Conservation (phyloP, 2,113 vertebrate species). For the Heterocephalus glaber region DNA sequence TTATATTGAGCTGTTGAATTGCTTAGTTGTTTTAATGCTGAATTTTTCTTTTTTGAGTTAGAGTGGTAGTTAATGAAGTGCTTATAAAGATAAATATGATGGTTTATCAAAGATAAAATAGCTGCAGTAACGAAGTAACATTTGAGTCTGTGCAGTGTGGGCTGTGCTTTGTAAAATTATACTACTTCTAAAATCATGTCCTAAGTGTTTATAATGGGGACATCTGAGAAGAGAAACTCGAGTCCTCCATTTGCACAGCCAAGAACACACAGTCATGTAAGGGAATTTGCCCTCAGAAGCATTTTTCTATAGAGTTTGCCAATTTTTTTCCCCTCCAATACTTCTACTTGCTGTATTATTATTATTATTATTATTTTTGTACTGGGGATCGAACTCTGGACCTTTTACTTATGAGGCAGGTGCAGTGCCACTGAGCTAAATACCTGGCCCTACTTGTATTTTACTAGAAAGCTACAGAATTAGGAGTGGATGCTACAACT, state of each 20-base stretch:
- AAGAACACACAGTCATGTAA: neutral
- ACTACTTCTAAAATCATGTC: constrained; percentile 49
- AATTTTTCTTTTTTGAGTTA: constrained; percentile 80
- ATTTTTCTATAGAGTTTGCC: neutral
- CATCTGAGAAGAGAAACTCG: constrained; percentile 44
- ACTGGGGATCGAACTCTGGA: no score
- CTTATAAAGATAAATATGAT: constrained; percentile 83
- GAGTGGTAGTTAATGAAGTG: constrained; percentile 83
- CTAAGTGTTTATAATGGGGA: constrained; percentile 38
- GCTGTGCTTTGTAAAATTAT: constrained; percentile 79
- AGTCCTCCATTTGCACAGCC: neutral
- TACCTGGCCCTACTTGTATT: neutral
- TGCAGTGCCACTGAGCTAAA: no score
- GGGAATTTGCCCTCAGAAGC: neutral
- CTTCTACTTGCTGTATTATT: neutral
- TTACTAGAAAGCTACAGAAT: constrained; percentile 31
- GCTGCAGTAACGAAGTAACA: constrained; percentile 75
- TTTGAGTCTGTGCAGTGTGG: constrained; percentile 63
- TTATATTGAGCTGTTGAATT: constrained; percentile 58
- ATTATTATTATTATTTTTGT: no score
- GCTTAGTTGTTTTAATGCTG: constrained; percentile 78
- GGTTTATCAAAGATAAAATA: constrained; percentile 81
- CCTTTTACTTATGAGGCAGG: no score
- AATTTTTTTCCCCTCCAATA: neutral
- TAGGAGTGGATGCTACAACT: neutral